Conservation (phyloP, 2,888 invertebrate genomes). For the Napeogenes sylphis region DNA sequence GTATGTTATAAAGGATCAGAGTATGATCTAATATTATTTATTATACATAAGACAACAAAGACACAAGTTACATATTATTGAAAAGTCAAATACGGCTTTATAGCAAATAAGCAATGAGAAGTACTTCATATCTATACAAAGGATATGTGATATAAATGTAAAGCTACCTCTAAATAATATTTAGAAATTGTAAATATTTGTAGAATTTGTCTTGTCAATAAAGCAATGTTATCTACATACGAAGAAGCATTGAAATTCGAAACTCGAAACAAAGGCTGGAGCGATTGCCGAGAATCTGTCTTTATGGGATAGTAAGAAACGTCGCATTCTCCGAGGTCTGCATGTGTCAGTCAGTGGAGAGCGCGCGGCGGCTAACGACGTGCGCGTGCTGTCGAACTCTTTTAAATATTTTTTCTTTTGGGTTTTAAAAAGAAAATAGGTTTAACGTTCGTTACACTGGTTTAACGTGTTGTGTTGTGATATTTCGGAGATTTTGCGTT, state of each 20-base stretch:
- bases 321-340: constrained; percentile 26
- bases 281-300: background rate
- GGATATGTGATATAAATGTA: too few species aligned
- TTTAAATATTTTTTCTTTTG: constrained; percentile 33
- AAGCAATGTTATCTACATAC: too few species aligned
- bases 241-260: background rate
- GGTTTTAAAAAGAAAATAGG: constrained; percentile 26
- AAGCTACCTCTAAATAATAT: too few species aligned
- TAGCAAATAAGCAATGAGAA: too few species aligned
- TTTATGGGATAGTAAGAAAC: background rate
- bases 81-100: too few species aligned
- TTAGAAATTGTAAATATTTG: too few species aligned
- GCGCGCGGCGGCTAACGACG: constrained; percentile 39
- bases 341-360: constrained; percentile 39
- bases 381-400: constrained; percentile 34
- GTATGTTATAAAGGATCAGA: too few species aligned
- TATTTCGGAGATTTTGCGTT: constrained; percentile 26
- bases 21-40: too few species aligned
- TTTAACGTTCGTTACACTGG: constrained; percentile 26
- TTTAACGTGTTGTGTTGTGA: constrained; percentile 34
- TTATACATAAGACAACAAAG: too few species aligned
- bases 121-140: too few species aligned
- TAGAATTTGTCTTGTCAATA: too few species aligned
- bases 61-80: too few species aligned
- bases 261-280: background rate